These are phyloP conservation scores for Flexamia atlantica DNA, from an alignment of 2,888 invertebrate genomes.

Conservation along the genomic window DNA sequence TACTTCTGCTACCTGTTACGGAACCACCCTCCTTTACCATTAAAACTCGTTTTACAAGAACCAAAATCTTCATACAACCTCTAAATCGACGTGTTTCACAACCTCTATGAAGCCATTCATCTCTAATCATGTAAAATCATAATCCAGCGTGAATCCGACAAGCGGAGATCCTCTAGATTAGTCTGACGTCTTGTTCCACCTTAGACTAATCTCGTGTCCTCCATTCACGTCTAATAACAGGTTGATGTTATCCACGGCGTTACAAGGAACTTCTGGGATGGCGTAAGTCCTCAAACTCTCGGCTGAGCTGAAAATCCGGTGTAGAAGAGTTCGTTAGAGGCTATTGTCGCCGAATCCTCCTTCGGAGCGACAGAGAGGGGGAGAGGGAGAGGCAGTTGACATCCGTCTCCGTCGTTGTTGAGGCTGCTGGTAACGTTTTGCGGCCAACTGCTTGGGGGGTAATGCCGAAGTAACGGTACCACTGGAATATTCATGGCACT, in stretches of 20 bases:
- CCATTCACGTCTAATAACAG: slow-evolving; percentile 34
- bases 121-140: neutral
- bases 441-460: no score
- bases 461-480: no score
- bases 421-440: no score
- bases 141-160: slow-evolving; percentile 24
- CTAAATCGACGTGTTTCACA: neutral
- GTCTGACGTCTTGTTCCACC: neutral
- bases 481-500: no score
- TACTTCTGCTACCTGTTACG: no score
- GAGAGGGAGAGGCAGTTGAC: neutral
- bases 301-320: neutral
- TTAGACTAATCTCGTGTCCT: neutral
- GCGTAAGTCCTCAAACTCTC: neutral
- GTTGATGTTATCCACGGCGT: neutral
- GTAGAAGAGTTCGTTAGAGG: neutral
- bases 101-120: neutral
- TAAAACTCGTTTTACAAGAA: no score
- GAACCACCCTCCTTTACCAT: no score
- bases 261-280: neutral
- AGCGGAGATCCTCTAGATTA: slow-evolving; percentile 24
- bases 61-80: no score
- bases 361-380: neutral
- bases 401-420: no score
- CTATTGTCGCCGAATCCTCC: neutral